A percentile compares a stretch with the other conserved stretches of the same genome.
phyloP scores from a whole-genome alignment of 1,140 invertebrate species.

The Eumaeus atala region DNA sequence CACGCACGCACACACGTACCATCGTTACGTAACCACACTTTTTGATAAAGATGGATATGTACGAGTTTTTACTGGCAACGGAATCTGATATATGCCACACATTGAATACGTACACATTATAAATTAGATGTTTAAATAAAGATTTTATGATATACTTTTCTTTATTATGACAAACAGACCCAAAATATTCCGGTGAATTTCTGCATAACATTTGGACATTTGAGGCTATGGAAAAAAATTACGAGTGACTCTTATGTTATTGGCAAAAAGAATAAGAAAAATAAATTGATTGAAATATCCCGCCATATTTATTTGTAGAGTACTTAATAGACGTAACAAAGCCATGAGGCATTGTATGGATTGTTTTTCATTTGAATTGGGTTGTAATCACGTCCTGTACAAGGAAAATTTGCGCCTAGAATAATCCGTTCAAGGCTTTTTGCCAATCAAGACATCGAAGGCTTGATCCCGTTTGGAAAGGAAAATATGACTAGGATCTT shows the following conservation, averaged over 20 bases:
- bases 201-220: too few relatives aligned
- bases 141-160: too few relatives aligned
- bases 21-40: conserved; percentile 18
- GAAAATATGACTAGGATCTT: conserved; percentile 7
- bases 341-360: background rate
- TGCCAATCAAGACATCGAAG: conserved; percentile 2
- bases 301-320: conserved; percentile 3
- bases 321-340: background rate
- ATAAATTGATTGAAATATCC: too few relatives aligned
- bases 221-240: too few relatives aligned
- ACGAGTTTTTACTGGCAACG: background rate
- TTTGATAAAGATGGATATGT: background rate
- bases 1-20: conserved; percentile 5
- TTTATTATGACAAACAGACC: too few relatives aligned
- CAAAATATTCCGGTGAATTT: too few relatives aligned
- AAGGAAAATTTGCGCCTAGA: conserved; percentile 5
- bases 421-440: background rate
- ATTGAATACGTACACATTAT: too few relatives aligned
- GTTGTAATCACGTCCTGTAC: background rate
- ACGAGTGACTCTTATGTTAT: too few relatives aligned
- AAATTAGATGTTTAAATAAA: too few relatives aligned
- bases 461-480: conserved; percentile 9
- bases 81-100: too few relatives aligned
- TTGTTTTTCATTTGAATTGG: background rate
- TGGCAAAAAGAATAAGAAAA: too few relatives aligned